These are phyloP conservation scores for Mythimna loreyi DNA, from an alignment of 2,888 invertebrate species.

Conservation along the genomic window DNA sequence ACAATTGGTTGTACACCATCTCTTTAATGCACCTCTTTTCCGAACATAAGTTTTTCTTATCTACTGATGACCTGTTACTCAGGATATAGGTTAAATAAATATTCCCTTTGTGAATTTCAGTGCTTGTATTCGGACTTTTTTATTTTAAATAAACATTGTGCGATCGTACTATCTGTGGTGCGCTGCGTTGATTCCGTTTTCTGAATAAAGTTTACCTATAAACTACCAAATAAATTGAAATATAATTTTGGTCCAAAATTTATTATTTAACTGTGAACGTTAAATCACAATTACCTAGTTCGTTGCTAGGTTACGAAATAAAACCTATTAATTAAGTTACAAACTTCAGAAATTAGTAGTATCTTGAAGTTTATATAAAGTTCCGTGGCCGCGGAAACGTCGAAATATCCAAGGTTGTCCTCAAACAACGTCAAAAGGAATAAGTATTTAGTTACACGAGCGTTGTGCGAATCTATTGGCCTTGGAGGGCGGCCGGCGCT, in stretches of 20 bases:
- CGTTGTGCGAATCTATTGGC: constrained; percentile 40
- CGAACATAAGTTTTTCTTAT: neutral
- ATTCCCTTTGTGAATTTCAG: constrained; percentile 10
- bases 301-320: constrained; percentile 33
- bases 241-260: constrained; percentile 12
- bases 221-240: constrained; percentile 16
- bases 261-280: constrained; percentile 3
- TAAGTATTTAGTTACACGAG: constrained; percentile 29
- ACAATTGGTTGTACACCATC: neutral
- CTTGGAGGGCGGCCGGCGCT: constrained; percentile 40
- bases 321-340: constrained; percentile 41
- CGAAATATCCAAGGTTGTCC: constrained; percentile 48
- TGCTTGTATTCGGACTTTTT: neutral
- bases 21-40: constrained; percentile 16
- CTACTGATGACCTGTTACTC: neutral
- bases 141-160: constrained; percentile 10
- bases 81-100: neutral
- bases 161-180: neutral
- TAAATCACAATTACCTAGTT: constrained; percentile 11
- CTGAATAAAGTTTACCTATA: constrained; percentile 1
- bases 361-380: constrained; percentile 35
- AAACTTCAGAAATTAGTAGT: constrained; percentile 36
- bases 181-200: neutral
- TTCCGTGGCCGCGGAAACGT: constrained; percentile 33
- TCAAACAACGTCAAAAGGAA: constrained; percentile 38